Percentiles rank a stretch among this genome's conserved stretches.
phyloP scores from a whole-genome alignment of 2,113 vertebrate genomes.

The Pseudois nayaur region DNA sequence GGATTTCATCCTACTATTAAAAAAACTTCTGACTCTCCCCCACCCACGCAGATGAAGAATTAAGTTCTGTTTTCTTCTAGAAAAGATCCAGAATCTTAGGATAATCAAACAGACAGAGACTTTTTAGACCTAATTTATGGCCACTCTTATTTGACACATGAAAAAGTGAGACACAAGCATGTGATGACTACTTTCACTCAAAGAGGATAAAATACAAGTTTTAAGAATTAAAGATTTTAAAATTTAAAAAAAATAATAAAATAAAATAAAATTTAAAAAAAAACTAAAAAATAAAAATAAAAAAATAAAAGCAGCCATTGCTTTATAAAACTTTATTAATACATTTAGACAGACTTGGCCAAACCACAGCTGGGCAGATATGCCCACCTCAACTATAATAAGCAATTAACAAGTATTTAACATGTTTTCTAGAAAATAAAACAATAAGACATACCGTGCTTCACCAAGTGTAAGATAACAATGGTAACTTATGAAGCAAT shows the following conservation, averaged over 20 bases:
- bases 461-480: not conserved
- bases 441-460: not conserved
- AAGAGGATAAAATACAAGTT: not conserved
- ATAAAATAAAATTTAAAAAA: too few relatives aligned
- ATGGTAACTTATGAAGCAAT: not conserved
- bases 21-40: not conserved
- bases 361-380: not conserved
- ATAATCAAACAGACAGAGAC: not conserved
- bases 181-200: not conserved
- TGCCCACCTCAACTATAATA: not conserved
- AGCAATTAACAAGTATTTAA: not conserved
- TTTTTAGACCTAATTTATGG: not conserved
- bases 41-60: not conserved
- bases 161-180: not conserved
- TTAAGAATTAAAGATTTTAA: too few relatives aligned
- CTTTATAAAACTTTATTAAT: not conserved
- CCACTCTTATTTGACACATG: not conserved
- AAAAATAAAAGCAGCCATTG: too few relatives aligned
- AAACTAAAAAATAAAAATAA: too few relatives aligned
- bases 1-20: not conserved
- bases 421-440: not conserved
- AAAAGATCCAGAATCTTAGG: not conserved
- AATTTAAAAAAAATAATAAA: too few relatives aligned
- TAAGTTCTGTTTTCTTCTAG: not conserved
- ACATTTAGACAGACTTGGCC: not conserved